Base-by-base conservation (phyloP, 2,797 vertebrate species). In the Danio aesculapii region DNA sequence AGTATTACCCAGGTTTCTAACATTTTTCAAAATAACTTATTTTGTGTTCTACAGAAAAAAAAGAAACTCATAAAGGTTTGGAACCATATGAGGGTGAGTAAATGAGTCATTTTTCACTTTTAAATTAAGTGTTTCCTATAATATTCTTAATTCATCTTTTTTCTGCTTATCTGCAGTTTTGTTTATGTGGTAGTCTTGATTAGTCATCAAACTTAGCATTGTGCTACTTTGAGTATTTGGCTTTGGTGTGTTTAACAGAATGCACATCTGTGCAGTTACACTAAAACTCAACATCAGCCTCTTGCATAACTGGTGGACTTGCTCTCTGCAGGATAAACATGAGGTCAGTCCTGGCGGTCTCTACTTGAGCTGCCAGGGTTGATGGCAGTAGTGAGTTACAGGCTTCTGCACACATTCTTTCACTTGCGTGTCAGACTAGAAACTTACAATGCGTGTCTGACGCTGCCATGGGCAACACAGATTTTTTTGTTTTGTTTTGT, bases 351-450 rank as follows among this genome's bases (percentile, higher is more conserved):
- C 73, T 68, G 69, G 64, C 75, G 61, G 39, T 69, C 21, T 63
- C 43, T 68, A 50, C 77, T 62, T 67, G 68, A 74, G 69, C 62
- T 82, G 50, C 57, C 66, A 79, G 53, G 21, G 66, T 62, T 61
- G 16, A 67, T 61, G 70, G 78, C 74, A 77, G 52, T 14, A 66
- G 67, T 52, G 30, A 86, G 71, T 83, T 80, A 81, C 68, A 79
- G 79, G 47, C 52, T 81, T 77, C 63, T 46, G 64, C 53, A 55
- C 58, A 68, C 71, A 81, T 84, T 81, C 73, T 75, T 84, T 64
- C 74, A 50, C 78, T 55, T 50, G 30, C 0, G 17, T 59, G 63
- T 64, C 44, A 63, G 77, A 17, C 57, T 55, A 43, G 66, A 58
- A 47, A 67, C 43, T 41, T 72, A 69, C 83, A 66, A 77, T 46